Percentiles rank a stretch among this genome's conserved stretches.
phyloP scores from a whole-genome alignment of 2,888 invertebrate genomes.

The Tanypteryx hageni region DNA sequence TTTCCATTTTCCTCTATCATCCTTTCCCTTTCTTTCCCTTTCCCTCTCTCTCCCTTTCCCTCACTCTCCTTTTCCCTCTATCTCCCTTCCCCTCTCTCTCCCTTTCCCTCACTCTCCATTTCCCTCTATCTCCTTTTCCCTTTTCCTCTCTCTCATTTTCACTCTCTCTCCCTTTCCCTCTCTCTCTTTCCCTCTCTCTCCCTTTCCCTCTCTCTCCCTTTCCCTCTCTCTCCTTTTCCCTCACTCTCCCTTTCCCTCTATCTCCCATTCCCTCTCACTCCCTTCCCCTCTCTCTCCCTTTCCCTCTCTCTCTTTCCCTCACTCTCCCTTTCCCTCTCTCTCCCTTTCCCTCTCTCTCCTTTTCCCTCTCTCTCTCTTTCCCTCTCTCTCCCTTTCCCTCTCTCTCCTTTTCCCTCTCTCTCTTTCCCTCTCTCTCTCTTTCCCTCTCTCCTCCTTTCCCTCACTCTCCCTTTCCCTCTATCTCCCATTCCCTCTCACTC shows the following conservation, averaged over 20 bases:
- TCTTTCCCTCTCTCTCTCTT: background rate
- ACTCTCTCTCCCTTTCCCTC: background rate
- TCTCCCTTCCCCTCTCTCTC: no score
- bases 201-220: no score
- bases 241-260: background rate
- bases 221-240: no score
- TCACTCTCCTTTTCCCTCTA: no score
- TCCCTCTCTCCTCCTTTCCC: conserved; percentile 25
- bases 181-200: no score
- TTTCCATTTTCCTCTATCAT: no score
- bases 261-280: background rate
- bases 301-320: background rate
- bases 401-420: background rate
- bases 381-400: background rate
- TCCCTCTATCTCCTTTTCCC: no score
- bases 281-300: background rate
- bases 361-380: background rate
- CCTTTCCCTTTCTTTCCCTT: no score
- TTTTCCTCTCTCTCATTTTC: background rate
- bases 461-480: background rate
- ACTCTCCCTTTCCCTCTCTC: background rate
- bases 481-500: no score
- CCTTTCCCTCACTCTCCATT: no score
- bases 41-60: no score
- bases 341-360: background rate